Evolutionary conservation across 2,113 vertebrate species (phyloP).

Genomic region (Benitochromis conjunctus): DNA sequence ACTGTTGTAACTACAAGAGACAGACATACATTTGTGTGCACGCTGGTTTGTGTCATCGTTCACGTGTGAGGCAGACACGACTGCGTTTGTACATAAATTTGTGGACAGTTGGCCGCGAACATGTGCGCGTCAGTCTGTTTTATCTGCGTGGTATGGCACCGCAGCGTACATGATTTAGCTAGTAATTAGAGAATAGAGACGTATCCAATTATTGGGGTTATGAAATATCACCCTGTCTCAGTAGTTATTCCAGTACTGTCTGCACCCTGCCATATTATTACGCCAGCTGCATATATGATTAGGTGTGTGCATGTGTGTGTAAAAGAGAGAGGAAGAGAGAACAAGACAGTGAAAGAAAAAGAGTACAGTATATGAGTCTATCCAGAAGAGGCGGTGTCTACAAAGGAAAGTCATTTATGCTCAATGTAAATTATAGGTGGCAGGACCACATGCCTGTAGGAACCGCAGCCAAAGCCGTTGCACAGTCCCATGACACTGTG

Average conservation of each 20-base stretch:
- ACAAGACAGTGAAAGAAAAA: neutral
- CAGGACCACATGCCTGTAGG: constrained; percentile 29
- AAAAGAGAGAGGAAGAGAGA: neutral
- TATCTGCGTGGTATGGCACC: constrained; percentile 12
- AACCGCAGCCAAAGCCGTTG: constrained; percentile 23
- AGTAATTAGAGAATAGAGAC: constrained; percentile 64
- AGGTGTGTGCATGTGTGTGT: neutral
- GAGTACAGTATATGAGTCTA: constrained; percentile 5
- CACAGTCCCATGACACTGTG: constrained; percentile 30
- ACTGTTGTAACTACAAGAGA: neutral
- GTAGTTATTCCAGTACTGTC: constrained; percentile 55
- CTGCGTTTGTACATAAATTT: neutral
- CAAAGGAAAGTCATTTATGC: constrained; percentile 46
- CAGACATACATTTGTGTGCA: neutral
- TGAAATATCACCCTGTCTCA: constrained; percentile 61
- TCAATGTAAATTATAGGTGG: constrained; percentile 47
- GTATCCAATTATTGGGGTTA: constrained; percentile 64
- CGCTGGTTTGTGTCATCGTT: neutral
- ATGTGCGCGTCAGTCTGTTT: neutral
- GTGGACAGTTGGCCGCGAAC: neutral
- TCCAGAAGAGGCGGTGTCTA: constrained; percentile 4
- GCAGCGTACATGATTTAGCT: constrained; percentile 54
- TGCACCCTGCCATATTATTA: constrained; percentile 51
- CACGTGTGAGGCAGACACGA: neutral
- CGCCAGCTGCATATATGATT: constrained; percentile 47